Percentiles rank a stretch among this genome's conserved stretches.
Conservation (phyloP, 2,113 vertebrate genomes). For the Leptocoma aspasia region DNA sequence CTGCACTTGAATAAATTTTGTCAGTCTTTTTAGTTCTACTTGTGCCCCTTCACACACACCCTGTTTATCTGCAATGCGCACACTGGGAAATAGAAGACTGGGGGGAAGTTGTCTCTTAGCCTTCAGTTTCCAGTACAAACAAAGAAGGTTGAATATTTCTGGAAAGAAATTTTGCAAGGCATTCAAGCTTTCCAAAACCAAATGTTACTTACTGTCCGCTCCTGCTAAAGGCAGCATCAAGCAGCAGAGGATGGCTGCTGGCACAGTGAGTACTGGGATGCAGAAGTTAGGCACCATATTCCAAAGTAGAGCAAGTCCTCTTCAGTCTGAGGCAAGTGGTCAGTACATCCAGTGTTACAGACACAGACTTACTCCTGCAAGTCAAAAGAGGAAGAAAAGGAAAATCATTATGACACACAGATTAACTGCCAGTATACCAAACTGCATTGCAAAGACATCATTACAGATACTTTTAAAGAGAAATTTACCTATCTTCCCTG, state of each 20-base stretch:
- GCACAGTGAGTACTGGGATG: conserved; percentile 67
- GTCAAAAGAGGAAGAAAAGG: background rate
- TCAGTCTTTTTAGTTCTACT: background rate
- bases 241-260: conserved; percentile 77
- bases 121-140: background rate
- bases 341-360: conserved; percentile 61
- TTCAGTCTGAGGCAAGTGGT: conserved; percentile 64
- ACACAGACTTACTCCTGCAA: conserved; percentile 60
- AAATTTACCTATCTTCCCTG: background rate
- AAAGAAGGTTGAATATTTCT: background rate
- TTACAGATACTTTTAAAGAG: background rate
- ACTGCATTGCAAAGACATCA: background rate
- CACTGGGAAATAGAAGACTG: background rate
- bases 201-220: conserved; percentile 81
- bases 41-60: background rate
- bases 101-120: background rate
- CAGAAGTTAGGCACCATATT: conserved; percentile 79
- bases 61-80: background rate
- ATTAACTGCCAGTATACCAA: background rate
- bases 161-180: background rate
- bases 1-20: background rate
- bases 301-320: conserved; percentile 66
- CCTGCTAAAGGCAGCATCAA: conserved; percentile 70
- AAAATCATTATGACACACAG: background rate
- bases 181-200: background rate